These are phyloP conservation scores for Serinus canaria DNA, from an alignment of 2,113 vertebrate species.

Conservation along the genomic window DNA sequence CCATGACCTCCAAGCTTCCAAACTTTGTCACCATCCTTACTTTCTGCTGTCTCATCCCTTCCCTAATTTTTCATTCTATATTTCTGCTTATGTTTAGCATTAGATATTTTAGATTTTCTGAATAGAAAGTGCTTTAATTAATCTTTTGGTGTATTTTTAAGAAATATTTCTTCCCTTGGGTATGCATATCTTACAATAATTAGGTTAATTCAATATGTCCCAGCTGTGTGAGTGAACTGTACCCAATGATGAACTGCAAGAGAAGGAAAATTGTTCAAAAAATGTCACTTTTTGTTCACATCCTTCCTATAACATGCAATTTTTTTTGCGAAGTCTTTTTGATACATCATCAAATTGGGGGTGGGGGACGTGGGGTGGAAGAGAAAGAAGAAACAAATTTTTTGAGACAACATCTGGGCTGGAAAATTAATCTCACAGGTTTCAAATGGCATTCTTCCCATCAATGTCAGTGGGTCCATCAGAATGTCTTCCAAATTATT, in stretches of 20 bases:
- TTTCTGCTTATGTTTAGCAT: background rate
- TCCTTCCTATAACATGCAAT: background rate
- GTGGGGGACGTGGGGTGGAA: accelerated
- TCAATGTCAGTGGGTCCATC: background rate
- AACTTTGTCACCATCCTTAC: background rate
- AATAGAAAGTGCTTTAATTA: background rate
- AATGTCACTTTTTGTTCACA: background rate
- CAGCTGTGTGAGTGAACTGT: background rate
- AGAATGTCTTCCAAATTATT: background rate
- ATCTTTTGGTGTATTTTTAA: background rate
- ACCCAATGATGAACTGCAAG: background rate
- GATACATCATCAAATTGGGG: background rate
- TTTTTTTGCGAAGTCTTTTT: background rate
- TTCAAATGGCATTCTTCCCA: background rate
- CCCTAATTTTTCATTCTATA: background rate
- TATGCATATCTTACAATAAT: background rate
- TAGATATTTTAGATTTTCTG: background rate
- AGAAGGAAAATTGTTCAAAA: background rate
- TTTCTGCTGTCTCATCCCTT: background rate
- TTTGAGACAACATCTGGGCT: background rate
- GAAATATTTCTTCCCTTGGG: background rate
- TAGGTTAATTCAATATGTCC: background rate
- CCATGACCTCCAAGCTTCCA: background rate
- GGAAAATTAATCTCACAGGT: background rate
- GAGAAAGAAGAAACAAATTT: background rate